Percentiles rank a stretch among this genome's conserved stretches.
phyloP scores from a whole-genome alignment of 1,140 invertebrate species.

The Hirudo medicinalis region DNA sequence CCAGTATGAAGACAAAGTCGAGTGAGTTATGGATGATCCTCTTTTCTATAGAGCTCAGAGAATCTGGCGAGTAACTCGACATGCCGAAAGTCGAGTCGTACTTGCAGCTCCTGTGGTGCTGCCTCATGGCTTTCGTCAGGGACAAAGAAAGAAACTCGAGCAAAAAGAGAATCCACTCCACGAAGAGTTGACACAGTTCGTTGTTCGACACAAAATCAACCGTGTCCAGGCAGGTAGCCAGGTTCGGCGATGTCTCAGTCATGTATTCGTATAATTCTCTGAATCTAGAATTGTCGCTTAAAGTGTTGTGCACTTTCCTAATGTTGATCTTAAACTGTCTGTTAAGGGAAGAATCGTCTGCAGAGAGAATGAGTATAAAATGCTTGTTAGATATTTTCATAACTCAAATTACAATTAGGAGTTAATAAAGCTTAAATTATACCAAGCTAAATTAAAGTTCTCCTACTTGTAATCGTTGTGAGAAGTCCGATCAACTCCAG shows the following conservation, averaged over 20 bases:
- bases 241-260: background rate
- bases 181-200: background rate
- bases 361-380: background rate
- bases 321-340: background rate
- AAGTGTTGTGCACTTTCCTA: background rate
- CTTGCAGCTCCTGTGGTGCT: background rate
- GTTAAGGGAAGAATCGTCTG: background rate
- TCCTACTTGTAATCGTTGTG: background rate
- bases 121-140: conserved; percentile 1
- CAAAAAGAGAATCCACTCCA: conserved; percentile 7
- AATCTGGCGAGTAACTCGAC: background rate
- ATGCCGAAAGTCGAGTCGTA: background rate
- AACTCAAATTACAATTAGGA: background rate
- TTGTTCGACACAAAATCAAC: background rate
- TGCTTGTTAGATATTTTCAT: background rate
- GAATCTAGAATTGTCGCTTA: background rate
- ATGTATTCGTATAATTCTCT: background rate
- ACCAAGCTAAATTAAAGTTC: background rate
- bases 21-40: background rate
- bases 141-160: background rate
- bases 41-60: background rate
- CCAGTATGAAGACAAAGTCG: conserved; percentile 1
- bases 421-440: background rate
- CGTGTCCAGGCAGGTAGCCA: background rate
- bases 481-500: background rate